Conservation (phyloP, 2,113 vertebrate genomes). For the Austrofundulus limnaeus region DNA sequence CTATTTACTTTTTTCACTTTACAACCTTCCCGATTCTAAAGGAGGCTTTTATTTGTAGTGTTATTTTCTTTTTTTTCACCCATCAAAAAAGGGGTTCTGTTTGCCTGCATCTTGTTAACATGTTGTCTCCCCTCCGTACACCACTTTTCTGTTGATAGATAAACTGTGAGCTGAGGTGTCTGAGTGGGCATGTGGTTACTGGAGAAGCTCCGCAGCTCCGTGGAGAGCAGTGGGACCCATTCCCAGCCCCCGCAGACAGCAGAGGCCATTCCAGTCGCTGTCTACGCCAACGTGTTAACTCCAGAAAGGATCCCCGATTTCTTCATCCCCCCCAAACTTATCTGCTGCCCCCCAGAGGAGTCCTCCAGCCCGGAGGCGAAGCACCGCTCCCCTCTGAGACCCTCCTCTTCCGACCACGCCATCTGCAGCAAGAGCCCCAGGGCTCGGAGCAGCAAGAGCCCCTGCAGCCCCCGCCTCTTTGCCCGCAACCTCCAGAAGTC, state of each 20-base stretch:
- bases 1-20: background rate
- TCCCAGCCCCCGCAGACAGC: slow-evolving; percentile 52
- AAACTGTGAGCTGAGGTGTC: slow-evolving; percentile 31
- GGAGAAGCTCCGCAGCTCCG: slow-evolving; percentile 88
- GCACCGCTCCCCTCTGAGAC: slow-evolving; percentile 67
- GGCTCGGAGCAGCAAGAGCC: slow-evolving; percentile 77
- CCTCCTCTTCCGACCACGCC: slow-evolving; percentile 83
- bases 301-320: slow-evolving; percentile 96
- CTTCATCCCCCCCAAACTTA: slow-evolving; percentile 94
- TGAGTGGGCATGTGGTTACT: slow-evolving; percentile 88
- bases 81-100: background rate
- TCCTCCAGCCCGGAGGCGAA: slow-evolving; percentile 69
- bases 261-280: slow-evolving; percentile 76
- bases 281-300: slow-evolving; percentile 94
- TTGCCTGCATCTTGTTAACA: background rate
- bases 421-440: slow-evolving; percentile 82
- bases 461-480: slow-evolving; percentile 87
- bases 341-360: slow-evolving; percentile 84
- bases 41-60: background rate
- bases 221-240: slow-evolving; percentile 78
- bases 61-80: too few relatives aligned
- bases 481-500: slow-evolving; percentile 82
- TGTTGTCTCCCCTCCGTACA: slow-evolving; percentile 2
- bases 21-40: background rate
- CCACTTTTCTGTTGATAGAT: slow-evolving; percentile 33